phyloP scores from a whole-genome alignment of 2,888 invertebrate species.

The Mactromeris polynyma region DNA sequence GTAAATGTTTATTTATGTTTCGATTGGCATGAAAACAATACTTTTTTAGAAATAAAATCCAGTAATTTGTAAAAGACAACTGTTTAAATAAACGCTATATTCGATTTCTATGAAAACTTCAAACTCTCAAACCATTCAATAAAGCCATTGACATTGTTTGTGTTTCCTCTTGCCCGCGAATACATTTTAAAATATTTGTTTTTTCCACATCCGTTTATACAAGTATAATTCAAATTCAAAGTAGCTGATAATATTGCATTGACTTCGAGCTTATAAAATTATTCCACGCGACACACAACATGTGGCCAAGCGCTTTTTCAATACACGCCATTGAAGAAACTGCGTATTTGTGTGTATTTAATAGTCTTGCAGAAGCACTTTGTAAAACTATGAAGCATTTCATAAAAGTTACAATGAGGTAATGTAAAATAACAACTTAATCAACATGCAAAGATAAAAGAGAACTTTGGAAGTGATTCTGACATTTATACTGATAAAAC shows the following conservation, averaged over 20 bases:
- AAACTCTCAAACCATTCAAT: not conserved
- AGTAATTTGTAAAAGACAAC: not conserved
- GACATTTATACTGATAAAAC: not conserved
- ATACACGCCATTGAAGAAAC: no score
- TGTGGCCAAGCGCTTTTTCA: no score
- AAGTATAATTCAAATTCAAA: no score
- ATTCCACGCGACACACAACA: no score
- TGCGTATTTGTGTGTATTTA: no score
- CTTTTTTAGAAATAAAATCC: not conserved
- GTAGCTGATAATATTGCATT: no score
- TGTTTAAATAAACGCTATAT: not conserved
- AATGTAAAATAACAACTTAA: not conserved
- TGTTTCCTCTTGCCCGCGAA: not conserved
- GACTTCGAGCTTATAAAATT: no score
- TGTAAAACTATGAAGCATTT: no score
- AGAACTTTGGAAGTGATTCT: not conserved
- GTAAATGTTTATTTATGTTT: not conserved
- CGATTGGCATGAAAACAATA: not conserved
- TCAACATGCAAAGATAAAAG: not conserved
- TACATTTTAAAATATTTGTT: not conserved
- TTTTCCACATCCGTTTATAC: no score
- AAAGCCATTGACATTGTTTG: not conserved
- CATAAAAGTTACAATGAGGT: no score
- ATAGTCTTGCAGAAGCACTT: no score
- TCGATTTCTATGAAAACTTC: not conserved